Percentiles rank a stretch among this genome's conserved stretches.
These are phyloP conservation scores for Mactra quadrangularis DNA, from an alignment of 1,140 invertebrate genomes.

Conservation along the genomic window DNA sequence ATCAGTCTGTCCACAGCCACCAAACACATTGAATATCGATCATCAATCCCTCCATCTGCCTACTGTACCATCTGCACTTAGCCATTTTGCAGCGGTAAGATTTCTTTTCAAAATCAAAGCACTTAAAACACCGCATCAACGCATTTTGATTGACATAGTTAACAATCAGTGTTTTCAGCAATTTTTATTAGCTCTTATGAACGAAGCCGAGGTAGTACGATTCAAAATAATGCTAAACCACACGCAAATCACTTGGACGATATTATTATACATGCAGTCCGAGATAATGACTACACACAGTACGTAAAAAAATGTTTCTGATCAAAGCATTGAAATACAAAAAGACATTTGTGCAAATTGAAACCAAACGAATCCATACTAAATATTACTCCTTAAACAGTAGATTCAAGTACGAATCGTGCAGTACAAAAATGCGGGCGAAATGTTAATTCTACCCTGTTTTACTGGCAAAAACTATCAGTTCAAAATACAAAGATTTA, in stretches of 20 bases:
- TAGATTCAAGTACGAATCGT: no score
- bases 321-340: no score
- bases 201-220: neutral
- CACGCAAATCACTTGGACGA: neutral
- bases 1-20: neutral
- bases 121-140: neutral
- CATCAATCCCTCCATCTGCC: constrained; percentile 16
- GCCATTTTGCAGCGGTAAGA: constrained; percentile 33
- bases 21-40: neutral
- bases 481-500: no score
- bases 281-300: no score
- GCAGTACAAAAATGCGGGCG: no score
- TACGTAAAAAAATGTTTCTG: no score
- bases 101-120: neutral
- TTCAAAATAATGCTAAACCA: neutral
- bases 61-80: neutral
- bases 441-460: no score
- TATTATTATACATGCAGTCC: neutral
- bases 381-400: no score
- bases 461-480: no score
- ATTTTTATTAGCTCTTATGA: neutral
- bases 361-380: no score
- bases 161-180: neutral
- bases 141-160: neutral
- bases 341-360: no score